Evolutionary conservation across 2,888 invertebrate genomes (phyloP).

Genomic region (Drepana falcataria): DNA sequence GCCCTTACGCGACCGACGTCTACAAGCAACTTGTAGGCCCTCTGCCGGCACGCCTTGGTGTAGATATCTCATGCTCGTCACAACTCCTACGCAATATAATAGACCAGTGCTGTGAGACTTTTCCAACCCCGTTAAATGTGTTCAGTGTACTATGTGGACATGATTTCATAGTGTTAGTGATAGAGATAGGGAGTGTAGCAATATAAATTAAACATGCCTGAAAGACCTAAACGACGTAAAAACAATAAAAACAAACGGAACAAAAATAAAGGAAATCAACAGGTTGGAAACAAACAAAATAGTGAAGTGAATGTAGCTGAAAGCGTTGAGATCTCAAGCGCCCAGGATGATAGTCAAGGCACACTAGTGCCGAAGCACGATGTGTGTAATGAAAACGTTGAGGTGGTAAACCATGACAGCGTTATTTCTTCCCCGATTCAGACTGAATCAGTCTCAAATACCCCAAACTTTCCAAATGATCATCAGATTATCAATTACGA

Average conservation of each 20-base stretch:
- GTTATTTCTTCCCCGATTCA: not conserved
- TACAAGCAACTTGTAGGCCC: conserved; percentile 43
- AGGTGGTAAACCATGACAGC: not conserved
- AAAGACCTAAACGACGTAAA: conserved; percentile 63
- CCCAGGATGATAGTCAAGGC: conserved; percentile 16
- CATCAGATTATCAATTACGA: not conserved
- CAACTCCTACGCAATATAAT: conserved; percentile 56
- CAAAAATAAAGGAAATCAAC: conserved; percentile 53
- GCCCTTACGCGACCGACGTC: conserved; percentile 47
- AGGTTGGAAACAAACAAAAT: conserved; percentile 36
- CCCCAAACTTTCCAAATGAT: not conserved
- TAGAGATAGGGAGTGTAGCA: conserved; percentile 43
- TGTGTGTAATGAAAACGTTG: not conserved
- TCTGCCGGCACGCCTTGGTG: conserved; percentile 27
- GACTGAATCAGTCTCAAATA: not conserved
- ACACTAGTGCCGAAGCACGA: not conserved
- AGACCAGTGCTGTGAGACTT: conserved; percentile 47
- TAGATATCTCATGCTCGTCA: conserved; percentile 32
- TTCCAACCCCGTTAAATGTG: conserved; percentile 40
- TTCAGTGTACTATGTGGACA: conserved; percentile 52
- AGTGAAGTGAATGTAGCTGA: conserved; percentile 32
- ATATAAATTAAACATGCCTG: conserved; percentile 58
- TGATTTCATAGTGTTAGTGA: conserved; percentile 58
- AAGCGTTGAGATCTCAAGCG: conserved; percentile 27
- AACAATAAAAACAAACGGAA: conserved; percentile 69